Percentiles rank a stretch among this genome's conserved stretches.
Conservation (phyloP, 35 echinoderm and acorn worm species). For the Hemicentrotus pulcherrimus region DNA sequence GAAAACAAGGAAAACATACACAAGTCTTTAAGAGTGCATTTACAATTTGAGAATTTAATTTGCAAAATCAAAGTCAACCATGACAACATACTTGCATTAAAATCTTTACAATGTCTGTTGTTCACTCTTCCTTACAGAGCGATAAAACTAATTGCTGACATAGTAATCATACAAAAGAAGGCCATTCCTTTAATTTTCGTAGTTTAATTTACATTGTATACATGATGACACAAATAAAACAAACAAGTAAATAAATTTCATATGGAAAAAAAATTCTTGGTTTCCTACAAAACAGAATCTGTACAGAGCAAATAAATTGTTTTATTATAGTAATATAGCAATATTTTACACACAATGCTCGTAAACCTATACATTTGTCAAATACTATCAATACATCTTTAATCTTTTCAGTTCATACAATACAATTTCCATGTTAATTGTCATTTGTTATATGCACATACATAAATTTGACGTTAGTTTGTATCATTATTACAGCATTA, state of each 20-base stretch:
- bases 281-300: slow-evolving; percentile 39
- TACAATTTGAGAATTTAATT: slow-evolving; percentile 55
- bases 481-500: slow-evolving; percentile 10
- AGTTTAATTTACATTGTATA: slow-evolving; percentile 52
- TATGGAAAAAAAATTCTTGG: slow-evolving; percentile 8
- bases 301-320: slow-evolving; percentile 45
- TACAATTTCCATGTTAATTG: slow-evolving; percentile 23
- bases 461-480: slow-evolving; percentile 1
- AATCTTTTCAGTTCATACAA: slow-evolving; percentile 23
- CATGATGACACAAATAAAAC: slow-evolving; percentile 42
- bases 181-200: slow-evolving; percentile 32
- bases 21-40: background rate
- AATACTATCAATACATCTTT: slow-evolving; percentile 34
- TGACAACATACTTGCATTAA: slow-evolving; percentile 55
- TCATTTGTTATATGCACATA: slow-evolving; percentile 36
- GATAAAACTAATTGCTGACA: slow-evolving; percentile 51
- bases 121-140: slow-evolving; percentile 21
- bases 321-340: slow-evolving; percentile 47
- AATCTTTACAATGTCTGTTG: slow-evolving; percentile 41
- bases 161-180: slow-evolving; percentile 52
- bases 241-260: background rate
- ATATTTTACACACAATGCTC: slow-evolving; percentile 53
- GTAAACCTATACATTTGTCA: background rate
- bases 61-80: slow-evolving; percentile 50
- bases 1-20: background rate